Evolutionary conservation across 2,113 vertebrate genomes (phyloP).

Genomic region (Tragelaphus scriptus): DNA sequence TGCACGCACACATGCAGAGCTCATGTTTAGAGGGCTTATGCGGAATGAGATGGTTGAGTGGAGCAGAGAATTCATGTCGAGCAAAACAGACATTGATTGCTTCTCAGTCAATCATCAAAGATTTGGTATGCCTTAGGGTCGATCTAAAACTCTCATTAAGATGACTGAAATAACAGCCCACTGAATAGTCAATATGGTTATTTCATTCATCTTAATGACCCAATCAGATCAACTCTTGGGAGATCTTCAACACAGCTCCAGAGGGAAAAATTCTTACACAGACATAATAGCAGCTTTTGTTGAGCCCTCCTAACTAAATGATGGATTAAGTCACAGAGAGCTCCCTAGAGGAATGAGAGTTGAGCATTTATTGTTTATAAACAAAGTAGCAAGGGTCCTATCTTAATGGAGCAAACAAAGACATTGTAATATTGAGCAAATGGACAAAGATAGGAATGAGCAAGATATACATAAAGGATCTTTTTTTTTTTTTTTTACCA

Average conservation of each 20-base stretch:
- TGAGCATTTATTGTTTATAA: background rate
- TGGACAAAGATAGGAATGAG: background rate
- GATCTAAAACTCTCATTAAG: constrained; percentile 73
- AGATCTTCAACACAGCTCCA: constrained; percentile 21
- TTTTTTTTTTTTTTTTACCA: background rate
- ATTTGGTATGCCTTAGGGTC: constrained; percentile 53
- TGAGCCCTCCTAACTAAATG: constrained; percentile 26
- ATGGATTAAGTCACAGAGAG: constrained; percentile 12
- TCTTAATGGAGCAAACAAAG: background rate
- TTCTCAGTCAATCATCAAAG: constrained; percentile 66
- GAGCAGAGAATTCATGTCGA: constrained; percentile 33
- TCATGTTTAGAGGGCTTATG: background rate
- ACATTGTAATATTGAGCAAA: background rate
- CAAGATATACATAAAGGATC: background rate
- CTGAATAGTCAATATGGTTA: constrained; percentile 60
- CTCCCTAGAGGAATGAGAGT: background rate
- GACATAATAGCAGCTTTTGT: background rate
- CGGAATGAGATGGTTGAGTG: background rate
- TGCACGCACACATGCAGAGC: background rate
- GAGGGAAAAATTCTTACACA: background rate
- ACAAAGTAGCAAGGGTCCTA: background rate
- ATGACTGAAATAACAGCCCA: constrained; percentile 65
- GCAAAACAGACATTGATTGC: constrained; percentile 46
- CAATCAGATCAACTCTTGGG: constrained; percentile 55
- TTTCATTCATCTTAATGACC: constrained; percentile 69